phyloP scores from a whole-genome alignment of 2,888 invertebrate species.

The Erannis defoliaria region DNA sequence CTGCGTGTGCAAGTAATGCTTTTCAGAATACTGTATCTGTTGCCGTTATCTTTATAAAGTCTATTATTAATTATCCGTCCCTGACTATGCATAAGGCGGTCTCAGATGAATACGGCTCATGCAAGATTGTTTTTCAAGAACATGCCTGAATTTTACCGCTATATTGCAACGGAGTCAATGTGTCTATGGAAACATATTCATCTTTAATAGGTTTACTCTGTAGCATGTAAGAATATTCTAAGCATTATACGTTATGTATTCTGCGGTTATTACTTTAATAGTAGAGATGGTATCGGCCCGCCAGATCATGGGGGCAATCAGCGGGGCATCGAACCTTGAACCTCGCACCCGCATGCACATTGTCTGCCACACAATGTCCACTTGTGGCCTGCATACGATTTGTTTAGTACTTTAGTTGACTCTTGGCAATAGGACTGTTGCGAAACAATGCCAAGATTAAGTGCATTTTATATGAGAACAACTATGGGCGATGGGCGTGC shows the following conservation, averaged over 20 bases:
- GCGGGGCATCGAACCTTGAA: constrained; percentile 72
- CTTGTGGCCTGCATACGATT: constrained; percentile 58
- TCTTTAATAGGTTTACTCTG: constrained; percentile 5
- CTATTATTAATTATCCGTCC: too few species aligned
- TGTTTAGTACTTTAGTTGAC: constrained; percentile 42
- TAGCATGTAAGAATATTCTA: constrained; percentile 44
- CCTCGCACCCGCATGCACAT: constrained; percentile 73
- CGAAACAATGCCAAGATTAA: constrained; percentile 45
- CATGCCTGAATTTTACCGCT: too few species aligned
- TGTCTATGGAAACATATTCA: not conserved
- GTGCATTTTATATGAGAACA: too few species aligned
- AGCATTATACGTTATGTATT: constrained; percentile 50
- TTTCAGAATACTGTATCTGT: too few species aligned
- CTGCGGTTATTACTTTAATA: constrained; percentile 56
- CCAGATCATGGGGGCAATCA: constrained; percentile 74
- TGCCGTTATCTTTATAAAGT: too few species aligned
- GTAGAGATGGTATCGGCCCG: constrained; percentile 69
- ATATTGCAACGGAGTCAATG: too few species aligned
- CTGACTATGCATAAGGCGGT: too few species aligned
- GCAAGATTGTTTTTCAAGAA: too few species aligned
- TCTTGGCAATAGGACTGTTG: constrained; percentile 37
- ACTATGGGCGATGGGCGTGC: too few species aligned
- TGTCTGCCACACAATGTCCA: constrained; percentile 71
- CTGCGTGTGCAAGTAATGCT: too few species aligned
- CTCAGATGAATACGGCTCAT: too few species aligned